Evolutionary conservation across 2,113 vertebrate genomes (phyloP), one percentile per base, ranked within the genome.

Genomic region (Phalacrocorax aristotelis): DNA sequence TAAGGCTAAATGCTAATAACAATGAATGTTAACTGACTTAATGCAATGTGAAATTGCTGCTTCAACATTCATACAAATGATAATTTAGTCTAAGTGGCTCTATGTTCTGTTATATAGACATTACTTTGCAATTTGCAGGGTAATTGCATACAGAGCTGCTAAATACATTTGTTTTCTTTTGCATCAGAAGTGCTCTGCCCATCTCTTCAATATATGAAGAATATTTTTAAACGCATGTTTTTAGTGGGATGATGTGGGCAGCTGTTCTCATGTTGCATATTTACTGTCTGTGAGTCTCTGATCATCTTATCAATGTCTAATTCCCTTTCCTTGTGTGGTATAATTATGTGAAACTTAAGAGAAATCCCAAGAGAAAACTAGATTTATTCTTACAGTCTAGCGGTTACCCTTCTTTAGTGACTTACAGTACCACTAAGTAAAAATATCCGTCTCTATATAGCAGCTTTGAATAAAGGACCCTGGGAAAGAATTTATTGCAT

Each of bases 341-440:
- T 96, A 97, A 97, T 97, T 98, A 71, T 84, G 57, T 96, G 95
- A 97, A 98, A 98, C 97, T 21, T 32, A 92, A 98, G 90, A 97
- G 27, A 91, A 86, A 65, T 89, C 74, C 61, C 71, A 88, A 46
- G 15, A 38, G 8, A 89, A 87, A 90, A 49, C 12, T 34, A 42
- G 19, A 68, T 87, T 18, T 58, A 3, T 36, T 95, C 57, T 77
- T 83, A 21, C 52, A 74, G 22, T 58, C 29, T 72, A 83, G 26
- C 9, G 5, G 34, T 80, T 92, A 54, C 12, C 51, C 19, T 83
- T 32, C 62, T 84, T 96, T 68, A 80, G 44, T 82, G 30, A 87
- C 34, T 64, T 68, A 49, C 36, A 80, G 16, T 27, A 18, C 17
- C 55, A 42, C 71, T 75, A 83, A 76, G 26, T 74, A 60, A 58